Percentiles rank a stretch among this genome's conserved stretches.
Evolutionary conservation across 1,140 invertebrate genomes (phyloP).

Genomic region (Pararge aegeria): DNA sequence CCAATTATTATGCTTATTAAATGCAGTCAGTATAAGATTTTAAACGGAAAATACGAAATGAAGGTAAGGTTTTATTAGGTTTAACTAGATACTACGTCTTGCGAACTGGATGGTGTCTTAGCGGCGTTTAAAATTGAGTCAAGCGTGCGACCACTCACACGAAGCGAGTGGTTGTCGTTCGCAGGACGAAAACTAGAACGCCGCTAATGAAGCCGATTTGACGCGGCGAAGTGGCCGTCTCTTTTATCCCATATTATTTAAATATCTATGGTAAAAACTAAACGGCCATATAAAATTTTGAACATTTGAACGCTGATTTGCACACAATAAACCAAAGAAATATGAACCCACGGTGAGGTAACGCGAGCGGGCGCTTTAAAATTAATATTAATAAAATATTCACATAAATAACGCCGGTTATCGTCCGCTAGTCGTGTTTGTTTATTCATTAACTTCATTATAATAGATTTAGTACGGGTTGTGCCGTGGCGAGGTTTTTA

Average conservation of each 20-base stretch:
- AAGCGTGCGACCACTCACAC: no score
- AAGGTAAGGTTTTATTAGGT: no score
- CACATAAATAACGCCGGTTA: slow-evolving; percentile 26
- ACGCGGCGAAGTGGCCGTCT: no score
- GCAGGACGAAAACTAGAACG: no score
- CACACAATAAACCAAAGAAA: slow-evolving; percentile 6
- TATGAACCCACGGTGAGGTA: slow-evolving; percentile 2
- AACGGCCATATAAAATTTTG: background rate
- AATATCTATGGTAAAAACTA: background rate
- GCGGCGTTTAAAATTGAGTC: no score
- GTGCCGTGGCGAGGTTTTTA: slow-evolving; percentile 2
- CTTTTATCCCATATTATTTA: background rate
- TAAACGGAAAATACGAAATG: no score
- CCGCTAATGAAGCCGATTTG: no score
- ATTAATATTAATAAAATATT: slow-evolving; percentile 27
- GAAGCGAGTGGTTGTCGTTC: no score
- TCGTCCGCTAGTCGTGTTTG: slow-evolving; percentile 32
- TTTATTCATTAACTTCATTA: slow-evolving; percentile 39
- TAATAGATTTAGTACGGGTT: slow-evolving; percentile 34
- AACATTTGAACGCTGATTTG: slow-evolving; percentile 4
- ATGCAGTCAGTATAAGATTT: no score
- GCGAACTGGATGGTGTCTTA: no score
- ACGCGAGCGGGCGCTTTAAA: slow-evolving; percentile 29
- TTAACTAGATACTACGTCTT: no score
- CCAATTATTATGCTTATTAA: no score